These are phyloP conservation scores for Uloborus diversus DNA, from an alignment of 1,140 invertebrate species.

Conservation along the genomic window DNA sequence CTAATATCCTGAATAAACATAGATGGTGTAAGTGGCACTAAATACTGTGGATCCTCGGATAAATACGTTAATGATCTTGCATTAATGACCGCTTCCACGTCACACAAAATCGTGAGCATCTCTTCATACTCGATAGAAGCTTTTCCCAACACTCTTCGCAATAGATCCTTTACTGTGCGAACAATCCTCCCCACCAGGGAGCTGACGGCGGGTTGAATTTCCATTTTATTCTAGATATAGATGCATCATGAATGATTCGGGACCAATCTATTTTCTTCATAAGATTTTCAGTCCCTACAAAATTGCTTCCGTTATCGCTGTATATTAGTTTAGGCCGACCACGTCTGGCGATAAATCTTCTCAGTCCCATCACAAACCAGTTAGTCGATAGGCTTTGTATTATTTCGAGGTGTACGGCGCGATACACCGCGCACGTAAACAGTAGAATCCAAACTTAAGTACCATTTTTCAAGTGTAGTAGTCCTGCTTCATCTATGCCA, in stretches of 20 bases:
- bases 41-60: too few species aligned
- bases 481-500: conserved; percentile 63
- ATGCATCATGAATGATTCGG: neutral
- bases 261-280: neutral
- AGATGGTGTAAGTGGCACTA: too few species aligned
- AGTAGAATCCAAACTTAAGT: conserved; percentile 20
- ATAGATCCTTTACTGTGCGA: too few species aligned
- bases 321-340: conserved; percentile 61
- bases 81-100: too few species aligned
- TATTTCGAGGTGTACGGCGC: conserved; percentile 64
- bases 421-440: conserved; percentile 42
- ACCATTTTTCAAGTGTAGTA: conserved; percentile 58
- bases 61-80: too few species aligned
- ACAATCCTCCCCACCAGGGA: neutral
- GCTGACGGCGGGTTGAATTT: neutral
- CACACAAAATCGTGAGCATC: too few species aligned
- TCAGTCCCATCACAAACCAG: conserved; percentile 63
- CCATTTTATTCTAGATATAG: neutral
- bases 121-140: too few species aligned
- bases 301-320: conserved; percentile 66
- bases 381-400: conserved; percentile 63
- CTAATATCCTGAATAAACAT: too few species aligned
- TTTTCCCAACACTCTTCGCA: too few species aligned
- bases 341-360: conserved; percentile 64
- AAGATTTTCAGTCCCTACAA: conserved; percentile 63